Conservation (phyloP, 2,113 vertebrate genomes). For the Alligator sinensis region DNA sequence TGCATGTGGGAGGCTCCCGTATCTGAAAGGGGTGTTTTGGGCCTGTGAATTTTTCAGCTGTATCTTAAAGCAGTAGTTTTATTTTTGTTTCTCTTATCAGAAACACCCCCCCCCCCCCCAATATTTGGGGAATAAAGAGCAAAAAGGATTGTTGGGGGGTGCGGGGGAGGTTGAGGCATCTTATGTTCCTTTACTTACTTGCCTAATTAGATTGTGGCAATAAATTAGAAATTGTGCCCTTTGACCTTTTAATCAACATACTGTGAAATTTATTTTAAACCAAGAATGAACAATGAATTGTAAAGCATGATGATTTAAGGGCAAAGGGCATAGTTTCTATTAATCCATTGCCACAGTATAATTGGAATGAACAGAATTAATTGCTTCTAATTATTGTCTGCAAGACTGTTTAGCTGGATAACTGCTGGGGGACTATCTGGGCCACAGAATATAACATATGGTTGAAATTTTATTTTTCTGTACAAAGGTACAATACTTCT, state of each 20-base stretch:
- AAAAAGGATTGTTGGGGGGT: neutral
- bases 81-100: constrained; percentile 13
- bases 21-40: neutral
- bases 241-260: neutral
- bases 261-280: constrained; percentile 24
- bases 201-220: neutral
- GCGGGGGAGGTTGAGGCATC: neutral
- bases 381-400: neutral
- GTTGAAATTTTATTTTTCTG: neutral
- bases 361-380: neutral
- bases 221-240: neutral
- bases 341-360: neutral
- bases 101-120: too few species aligned
- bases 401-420: neutral
- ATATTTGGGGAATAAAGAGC: neutral
- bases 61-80: neutral
- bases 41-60: neutral
- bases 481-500: neutral
- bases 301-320: neutral
- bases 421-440: neutral
- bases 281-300: neutral
- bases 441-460: neutral
- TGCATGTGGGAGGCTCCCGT: neutral
- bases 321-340: neutral
- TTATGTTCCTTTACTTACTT: neutral